Evolutionary conservation across 2,888 invertebrate species (phyloP), one percentile per base, ranked within the genome.

Genomic region (Xylocampa areola): DNA sequence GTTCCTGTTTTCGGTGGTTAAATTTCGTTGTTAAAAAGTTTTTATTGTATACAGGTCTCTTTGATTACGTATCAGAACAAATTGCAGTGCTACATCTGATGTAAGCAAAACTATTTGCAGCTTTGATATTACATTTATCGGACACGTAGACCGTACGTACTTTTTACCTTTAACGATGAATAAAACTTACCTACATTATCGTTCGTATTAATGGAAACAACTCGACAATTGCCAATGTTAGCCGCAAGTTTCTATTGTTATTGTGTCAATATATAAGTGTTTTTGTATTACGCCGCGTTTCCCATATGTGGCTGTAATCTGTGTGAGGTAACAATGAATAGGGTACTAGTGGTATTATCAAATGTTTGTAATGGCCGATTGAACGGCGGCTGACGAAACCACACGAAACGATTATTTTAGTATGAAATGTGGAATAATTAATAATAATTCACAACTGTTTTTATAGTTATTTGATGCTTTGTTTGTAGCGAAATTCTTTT

Each of bases 281-380:
- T 79, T 79, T 84, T 79, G 74, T 80, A 77, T 81, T 79, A 74
- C 63, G 53, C 66, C 60, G 47, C 32, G 79, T 86, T 89, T 90
- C 89, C 86, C 89, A 88, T 89, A 87, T 85, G 75, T 77, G 74
- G 67, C 74, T 73, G 63, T 65, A 62, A 81, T 74, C 78, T 37
- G 63, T 66, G 67, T 84, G 81, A 85, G 76, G 85, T 88, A 88
- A 63, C 65, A 70, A 84, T 82, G 88, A 89, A 89, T 89, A 72
- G 87, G 73, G 84, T 86, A 88, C 89, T 89, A 89, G 71, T 87
- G 73, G 84, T 86, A 88, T 89, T 89, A 89, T 88, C 82, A 87
- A 89, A 89, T 79, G 83, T 82, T 79, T 77, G 84, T 85, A 88
- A 87, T 76, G 70, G 71, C 21, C 73, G 73, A 84, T 80, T 76